Percentiles rank a stretch among this genome's conserved stretches.
Evolutionary conservation across 2,113 vertebrate genomes (phyloP).

Genomic region (Actenoides lindsayi): DNA sequence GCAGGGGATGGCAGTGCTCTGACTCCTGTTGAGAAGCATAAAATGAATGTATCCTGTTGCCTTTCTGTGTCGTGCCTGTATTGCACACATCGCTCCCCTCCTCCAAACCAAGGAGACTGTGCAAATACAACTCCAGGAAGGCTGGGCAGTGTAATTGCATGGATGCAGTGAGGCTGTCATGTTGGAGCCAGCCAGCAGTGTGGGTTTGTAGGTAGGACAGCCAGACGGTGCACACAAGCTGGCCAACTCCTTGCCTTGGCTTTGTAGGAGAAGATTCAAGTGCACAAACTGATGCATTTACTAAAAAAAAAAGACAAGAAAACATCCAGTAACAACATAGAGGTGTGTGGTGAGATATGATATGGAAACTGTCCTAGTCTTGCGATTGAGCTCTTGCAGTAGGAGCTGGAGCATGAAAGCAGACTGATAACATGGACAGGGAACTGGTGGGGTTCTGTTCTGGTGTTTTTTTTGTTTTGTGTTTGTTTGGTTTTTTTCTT

Average conservation of each 20-base stretch:
- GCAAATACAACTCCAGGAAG: neutral
- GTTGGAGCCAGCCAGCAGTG: fast-evolving
- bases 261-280: neutral
- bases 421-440: neutral
- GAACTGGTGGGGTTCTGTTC: neutral
- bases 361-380: neutral
- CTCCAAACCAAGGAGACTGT: neutral
- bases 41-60: neutral
- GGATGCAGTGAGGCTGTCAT: fast-evolving
- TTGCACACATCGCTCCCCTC: fast-evolving
- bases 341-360: neutral
- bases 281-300: neutral
- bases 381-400: neutral
- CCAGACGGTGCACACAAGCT: no score
- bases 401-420: neutral
- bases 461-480: no score
- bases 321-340: neutral
- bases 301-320: neutral
- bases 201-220: neutral
- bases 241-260: neutral
- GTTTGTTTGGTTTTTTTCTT: neutral
- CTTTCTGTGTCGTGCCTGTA: neutral
- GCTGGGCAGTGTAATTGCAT: neutral
- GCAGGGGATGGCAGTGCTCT: neutral
- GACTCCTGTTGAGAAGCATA: neutral